Evolutionary conservation across 2,888 invertebrate genomes (phyloP), one percentile per base, ranked within the genome.

Genomic region (Eupsilia transversa): DNA sequence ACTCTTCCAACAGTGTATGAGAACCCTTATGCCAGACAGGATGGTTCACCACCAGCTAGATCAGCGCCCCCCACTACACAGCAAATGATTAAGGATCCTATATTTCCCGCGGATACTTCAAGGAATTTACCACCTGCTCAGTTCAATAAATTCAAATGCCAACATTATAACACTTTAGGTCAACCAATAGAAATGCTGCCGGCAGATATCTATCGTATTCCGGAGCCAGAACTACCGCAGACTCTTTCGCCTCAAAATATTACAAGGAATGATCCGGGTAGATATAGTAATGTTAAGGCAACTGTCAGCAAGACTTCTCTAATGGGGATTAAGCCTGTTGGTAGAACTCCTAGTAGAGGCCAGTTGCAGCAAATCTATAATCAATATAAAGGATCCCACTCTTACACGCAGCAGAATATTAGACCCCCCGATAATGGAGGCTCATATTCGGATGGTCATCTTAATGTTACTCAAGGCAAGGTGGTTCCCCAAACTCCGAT

Each of bases 241-340:
- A 94, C 95, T 0, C 80, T 95, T 54, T 94, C 93, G 30, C 94
- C 94, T n/a, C 91, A 93, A 73, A 79, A 89, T n/a, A 30, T 73
- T 14, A 72, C 83, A 0, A 69, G 83, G 61, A 84, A 68, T 43
- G 83, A 90, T 78, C 74, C 87, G 35, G 75, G 75, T 17, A 90
- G 83, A 77, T 93, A 89, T 66, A 91, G 90, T 54, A 92, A 91
- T 81, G 92, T 96, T 0, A 96, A 94, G 83, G 89, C 89, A 30
- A 95, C 95, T 52, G 83, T 94, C 14, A 96, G 96, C 80, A 96
- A 95, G 80, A 96, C 96, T 56, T 91, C 94, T 2, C 68, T 96
- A 41, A 90, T 93, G 84, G 93, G 92, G 2, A 91, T 85, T 54
- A 92, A 81, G 59, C 86, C 92, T 10, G 56, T 89, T 5, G 93